phyloP scores from a whole-genome alignment of 2,797 vertebrate species.

The Pangasius sanitwongsei region DNA sequence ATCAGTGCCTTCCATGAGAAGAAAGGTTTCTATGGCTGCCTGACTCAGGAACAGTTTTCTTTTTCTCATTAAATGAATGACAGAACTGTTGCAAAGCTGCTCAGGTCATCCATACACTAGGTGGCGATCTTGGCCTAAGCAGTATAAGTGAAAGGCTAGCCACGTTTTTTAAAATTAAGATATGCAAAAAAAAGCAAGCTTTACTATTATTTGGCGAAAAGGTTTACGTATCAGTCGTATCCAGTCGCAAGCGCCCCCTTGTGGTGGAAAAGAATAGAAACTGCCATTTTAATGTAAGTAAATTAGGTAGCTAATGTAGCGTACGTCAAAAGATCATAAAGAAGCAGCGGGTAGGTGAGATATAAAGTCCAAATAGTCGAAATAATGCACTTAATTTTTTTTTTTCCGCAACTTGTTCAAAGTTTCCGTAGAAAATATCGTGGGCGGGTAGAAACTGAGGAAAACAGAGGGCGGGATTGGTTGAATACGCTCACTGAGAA shows the following conservation, averaged over 20 bases:
- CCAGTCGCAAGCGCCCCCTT: neutral
- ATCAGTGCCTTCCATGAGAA: slow-evolving; percentile 68
- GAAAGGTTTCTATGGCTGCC: neutral
- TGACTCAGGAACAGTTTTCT: neutral
- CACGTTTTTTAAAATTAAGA: neutral
- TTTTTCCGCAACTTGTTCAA: neutral
- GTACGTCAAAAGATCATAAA: neutral
- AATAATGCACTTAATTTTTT: too few relatives aligned
- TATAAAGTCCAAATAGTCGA: too few relatives aligned
- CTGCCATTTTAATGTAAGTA: neutral
- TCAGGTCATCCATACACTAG: neutral
- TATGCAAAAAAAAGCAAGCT: neutral
- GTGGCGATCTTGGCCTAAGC: neutral
- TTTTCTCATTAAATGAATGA: neutral
- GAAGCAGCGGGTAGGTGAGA: neutral
- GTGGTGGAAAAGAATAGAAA: neutral
- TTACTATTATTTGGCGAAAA: neutral
- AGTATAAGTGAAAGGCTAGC: neutral
- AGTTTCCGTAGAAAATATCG: neutral
- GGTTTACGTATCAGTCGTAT: neutral
- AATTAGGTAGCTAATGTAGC: neutral
- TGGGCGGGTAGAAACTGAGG: neutral
- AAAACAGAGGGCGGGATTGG: neutral
- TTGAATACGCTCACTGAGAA: neutral
- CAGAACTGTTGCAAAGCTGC: neutral